Base-by-base conservation (phyloP, 1,140 invertebrate species). In the Linepithema humile region DNA sequence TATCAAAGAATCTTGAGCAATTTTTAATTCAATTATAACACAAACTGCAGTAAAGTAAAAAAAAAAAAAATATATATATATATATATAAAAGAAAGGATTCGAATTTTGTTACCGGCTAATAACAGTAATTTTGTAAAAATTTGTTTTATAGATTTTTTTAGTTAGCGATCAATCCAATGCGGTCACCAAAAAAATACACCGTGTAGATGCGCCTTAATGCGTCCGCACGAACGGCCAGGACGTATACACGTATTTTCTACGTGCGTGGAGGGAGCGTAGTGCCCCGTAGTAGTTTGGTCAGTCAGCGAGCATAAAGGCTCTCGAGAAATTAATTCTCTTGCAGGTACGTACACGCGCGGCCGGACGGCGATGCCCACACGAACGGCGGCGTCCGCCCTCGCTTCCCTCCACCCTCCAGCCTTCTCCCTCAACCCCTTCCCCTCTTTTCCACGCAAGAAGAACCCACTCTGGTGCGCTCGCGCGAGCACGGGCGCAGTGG, bases 291-390 rank as follows among this genome's bases (percentile, higher is more conserved):
- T 89, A 89, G 92, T 92, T 93, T 91, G 93, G 93, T 91, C 92
- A 93, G 92, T 93, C 93, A 89, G 89, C 91, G 91, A 93, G 90
- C 91, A 93, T 94, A 94, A 94, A 94, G 91, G 92, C 91, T 93
- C 91, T 93, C 92, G 91, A 94, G 92, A 93, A 94, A 94, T 94
- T 94, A 94, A 94, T 94, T 93, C 92, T 90, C 92, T 90, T 86
- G 88, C 87, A 83, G 83, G 84, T 84, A 85, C 75, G 62, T 64
- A 88, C 55, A 70, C 55, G 82, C 73, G 26, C 84, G 82, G 38
- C 64, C 69, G 67, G 64, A 60, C 29, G 32, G 65, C 72, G 57
- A 74, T 82, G 29, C 32, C 74, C 62, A 53, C 77, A 74, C 80
- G 29, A 35, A 75, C 67, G 32, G n/a, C 60, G 74, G n/a, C n/a